phyloP scores from a whole-genome alignment of 2,888 invertebrate genomes.

The Apeira syringaria region DNA sequence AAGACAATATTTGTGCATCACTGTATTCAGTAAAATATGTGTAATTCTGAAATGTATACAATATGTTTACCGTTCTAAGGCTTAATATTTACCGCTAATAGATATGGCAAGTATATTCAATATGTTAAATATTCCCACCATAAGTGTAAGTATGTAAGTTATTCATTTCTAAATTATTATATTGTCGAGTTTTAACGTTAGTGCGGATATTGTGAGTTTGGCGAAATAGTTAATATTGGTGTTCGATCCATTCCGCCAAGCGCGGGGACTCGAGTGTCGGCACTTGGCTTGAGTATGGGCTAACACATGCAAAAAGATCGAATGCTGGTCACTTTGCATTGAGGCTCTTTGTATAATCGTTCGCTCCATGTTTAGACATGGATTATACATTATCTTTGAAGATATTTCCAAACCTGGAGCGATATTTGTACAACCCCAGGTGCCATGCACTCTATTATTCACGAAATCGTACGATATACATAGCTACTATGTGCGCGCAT shows the following conservation, averaged over 20 bases:
- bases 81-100: neutral
- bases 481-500: slow-evolving; percentile 4
- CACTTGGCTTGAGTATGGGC: neutral
- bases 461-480: slow-evolving; percentile 15
- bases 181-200: slow-evolving; percentile 16
- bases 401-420: no score
- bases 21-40: neutral
- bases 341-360: no score
- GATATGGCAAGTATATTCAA: slow-evolving; percentile 7
- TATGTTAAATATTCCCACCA: slow-evolving; percentile 37
- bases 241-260: slow-evolving; percentile 8
- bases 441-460: neutral
- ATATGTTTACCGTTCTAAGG: slow-evolving; percentile 6
- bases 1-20: neutral
- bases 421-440: neutral
- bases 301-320: no score
- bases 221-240: slow-evolving; percentile 4
- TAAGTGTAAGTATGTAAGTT: slow-evolving; percentile 32
- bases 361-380: no score
- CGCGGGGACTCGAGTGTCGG: slow-evolving; percentile 1
- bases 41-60: slow-evolving; percentile 2
- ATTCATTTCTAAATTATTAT: slow-evolving; percentile 33
- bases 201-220: slow-evolving; percentile 13
- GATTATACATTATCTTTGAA: no score
- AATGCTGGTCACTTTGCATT: no score